Conservation (phyloP, 2,113 vertebrate genomes). For the Erythrocercus mccallii region DNA sequence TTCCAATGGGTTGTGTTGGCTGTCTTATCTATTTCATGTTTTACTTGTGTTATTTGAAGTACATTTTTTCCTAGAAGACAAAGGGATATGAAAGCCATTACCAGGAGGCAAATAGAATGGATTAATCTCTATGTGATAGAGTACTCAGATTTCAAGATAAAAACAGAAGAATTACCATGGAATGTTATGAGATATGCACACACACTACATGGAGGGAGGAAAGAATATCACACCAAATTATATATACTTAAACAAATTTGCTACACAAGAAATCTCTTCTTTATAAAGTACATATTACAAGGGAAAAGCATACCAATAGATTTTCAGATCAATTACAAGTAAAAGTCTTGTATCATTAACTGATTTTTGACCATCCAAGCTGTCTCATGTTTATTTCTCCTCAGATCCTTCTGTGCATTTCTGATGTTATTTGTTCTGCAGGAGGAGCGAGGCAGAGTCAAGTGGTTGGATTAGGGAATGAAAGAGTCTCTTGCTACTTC, state of each 20-base stretch:
- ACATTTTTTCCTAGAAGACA: not conserved
- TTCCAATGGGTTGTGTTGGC: not conserved
- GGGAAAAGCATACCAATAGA: not conserved
- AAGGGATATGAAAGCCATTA: not conserved
- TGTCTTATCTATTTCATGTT: not conserved
- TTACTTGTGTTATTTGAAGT: not conserved
- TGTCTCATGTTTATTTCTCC: not conserved
- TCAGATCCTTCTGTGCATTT: not conserved
- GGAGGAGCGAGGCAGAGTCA: not conserved
- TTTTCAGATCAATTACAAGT: not conserved
- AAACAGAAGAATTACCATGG: not conserved
- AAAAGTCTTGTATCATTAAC: not conserved
- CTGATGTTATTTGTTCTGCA: not conserved
- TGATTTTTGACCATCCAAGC: not conserved
- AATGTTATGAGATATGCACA: not conserved
- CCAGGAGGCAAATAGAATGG: not conserved
- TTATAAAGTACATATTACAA: not conserved
- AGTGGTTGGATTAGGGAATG: not conserved
- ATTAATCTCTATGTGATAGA: conserved; percentile 17
- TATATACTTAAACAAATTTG: not conserved
- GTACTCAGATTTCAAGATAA: conserved; percentile 21
- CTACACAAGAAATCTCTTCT: not conserved
- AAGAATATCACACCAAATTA: not conserved
- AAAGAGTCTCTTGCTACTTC: not conserved
- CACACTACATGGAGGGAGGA: not conserved